These are phyloP conservation scores for Telmatochromis brachygnathus DNA, from an alignment of 2,113 vertebrate genomes.

Conservation along the genomic window DNA sequence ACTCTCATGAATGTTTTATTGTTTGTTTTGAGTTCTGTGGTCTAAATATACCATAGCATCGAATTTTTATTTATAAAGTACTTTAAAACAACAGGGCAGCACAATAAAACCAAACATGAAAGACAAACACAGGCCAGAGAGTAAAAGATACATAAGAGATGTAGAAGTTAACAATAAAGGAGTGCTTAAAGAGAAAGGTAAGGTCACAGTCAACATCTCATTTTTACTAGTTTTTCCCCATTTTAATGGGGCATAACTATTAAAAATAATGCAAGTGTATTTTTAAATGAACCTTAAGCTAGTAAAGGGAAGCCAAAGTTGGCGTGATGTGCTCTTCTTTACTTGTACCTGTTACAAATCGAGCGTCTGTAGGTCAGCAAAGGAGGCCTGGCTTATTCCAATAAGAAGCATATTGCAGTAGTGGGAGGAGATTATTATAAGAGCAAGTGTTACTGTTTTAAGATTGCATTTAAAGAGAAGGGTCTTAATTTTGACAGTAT, in stretches of 20 bases:
- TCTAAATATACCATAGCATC: background rate
- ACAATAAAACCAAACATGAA: background rate
- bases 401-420: background rate
- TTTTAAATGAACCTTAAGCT: background rate
- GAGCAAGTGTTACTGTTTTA: fast-evolving
- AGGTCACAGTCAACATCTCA: fast-evolving
- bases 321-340: background rate
- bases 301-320: background rate
- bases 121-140: background rate
- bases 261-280: background rate
- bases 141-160: background rate
- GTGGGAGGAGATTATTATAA: background rate
- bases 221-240: background rate
- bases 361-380: fast-evolving
- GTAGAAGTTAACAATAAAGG: background rate
- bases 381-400: background rate
- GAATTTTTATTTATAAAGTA: background rate
- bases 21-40: background rate
- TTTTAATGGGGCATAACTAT: background rate
- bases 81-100: background rate
- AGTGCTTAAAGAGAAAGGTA: background rate
- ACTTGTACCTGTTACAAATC: background rate
- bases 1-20: background rate
- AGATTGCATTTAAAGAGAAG: background rate
- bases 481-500: background rate